Evolutionary conservation across 2,797 vertebrate genomes (phyloP).

Genomic region (Lepus oiostolus): DNA sequence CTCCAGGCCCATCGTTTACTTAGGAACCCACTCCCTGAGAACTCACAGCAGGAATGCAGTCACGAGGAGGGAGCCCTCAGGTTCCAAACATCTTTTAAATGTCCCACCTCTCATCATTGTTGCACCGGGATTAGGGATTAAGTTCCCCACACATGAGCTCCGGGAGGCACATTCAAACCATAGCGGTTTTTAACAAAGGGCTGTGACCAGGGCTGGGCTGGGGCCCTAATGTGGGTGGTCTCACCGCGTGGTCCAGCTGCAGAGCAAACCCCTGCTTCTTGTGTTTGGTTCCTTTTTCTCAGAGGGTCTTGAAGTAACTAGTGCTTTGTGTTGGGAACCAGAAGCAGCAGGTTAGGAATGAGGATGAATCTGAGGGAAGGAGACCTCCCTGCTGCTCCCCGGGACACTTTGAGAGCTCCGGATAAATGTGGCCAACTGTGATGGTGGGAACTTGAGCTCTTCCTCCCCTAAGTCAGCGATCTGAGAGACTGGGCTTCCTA

Average conservation of each 20-base stretch:
- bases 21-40: background rate
- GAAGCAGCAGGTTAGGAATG: background rate
- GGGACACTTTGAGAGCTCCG: background rate
- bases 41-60: background rate
- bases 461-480: background rate
- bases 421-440: background rate
- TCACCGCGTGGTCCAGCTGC: background rate
- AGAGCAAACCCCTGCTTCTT: background rate
- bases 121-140: background rate
- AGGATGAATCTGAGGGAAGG: background rate
- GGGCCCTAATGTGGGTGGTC: constrained; percentile 60
- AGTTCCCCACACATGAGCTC: background rate
- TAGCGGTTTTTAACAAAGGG: constrained; percentile 9
- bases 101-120: background rate
- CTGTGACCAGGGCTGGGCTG: constrained; percentile 30
- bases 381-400: background rate
- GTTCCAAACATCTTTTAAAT: background rate
- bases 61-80: too few relatives aligned
- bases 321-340: constrained; percentile 20
- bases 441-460: background rate
- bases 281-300: constrained; percentile 29
- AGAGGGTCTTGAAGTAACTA: background rate
- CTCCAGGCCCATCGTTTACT: background rate
- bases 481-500: background rate
- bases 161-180: background rate